Evolutionary conservation across 2,797 vertebrate genomes (phyloP).

Genomic region (Halcyon chelicuti): DNA sequence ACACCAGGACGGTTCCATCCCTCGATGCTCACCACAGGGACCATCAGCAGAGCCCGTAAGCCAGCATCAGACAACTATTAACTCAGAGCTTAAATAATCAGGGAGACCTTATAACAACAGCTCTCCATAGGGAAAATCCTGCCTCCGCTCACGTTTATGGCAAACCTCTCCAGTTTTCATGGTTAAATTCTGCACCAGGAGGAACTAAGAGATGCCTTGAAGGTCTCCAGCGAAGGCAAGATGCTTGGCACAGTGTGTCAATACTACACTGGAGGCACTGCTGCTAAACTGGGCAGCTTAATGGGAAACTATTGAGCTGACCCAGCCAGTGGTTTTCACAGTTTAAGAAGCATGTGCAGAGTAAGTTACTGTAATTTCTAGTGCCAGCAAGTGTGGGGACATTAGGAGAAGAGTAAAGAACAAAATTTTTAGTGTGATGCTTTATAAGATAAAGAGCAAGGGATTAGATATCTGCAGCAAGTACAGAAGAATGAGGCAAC

Average conservation of each 20-base stretch:
- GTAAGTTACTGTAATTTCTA: neutral
- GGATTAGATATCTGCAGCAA: neutral
- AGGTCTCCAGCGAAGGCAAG: neutral
- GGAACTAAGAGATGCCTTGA: neutral
- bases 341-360: neutral
- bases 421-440: neutral
- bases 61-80: neutral
- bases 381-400: neutral
- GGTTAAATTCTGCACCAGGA: neutral
- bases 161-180: neutral
- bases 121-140: neutral
- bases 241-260: neutral
- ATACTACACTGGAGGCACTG: too few species aligned
- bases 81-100: neutral
- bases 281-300: neutral
- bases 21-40: neutral
- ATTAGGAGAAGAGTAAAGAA: neutral
- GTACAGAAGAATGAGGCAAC: neutral
- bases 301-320: neutral
- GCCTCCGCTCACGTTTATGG: rapidly evolving
- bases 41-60: neutral
- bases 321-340: neutral
- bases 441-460: neutral
- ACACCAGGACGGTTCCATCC: neutral
- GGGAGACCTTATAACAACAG: neutral